Percentiles rank a stretch among this genome's conserved stretches.
phyloP scores from a whole-genome alignment of 2,888 invertebrate species.

The Cistogaster globosa region DNA sequence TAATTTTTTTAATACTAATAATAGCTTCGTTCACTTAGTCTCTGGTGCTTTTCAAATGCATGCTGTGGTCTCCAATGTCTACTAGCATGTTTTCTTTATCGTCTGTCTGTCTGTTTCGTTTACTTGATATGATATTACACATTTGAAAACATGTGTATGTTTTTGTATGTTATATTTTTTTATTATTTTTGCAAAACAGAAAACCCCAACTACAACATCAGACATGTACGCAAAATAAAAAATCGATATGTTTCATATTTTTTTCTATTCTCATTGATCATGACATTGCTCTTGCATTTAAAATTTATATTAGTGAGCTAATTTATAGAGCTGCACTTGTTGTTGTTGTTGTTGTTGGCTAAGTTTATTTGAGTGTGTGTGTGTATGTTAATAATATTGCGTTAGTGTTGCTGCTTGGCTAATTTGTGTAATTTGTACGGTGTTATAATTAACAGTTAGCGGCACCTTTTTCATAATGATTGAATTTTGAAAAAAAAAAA shows the following conservation, averaged over 20 bases:
- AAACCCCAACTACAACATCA: constrained; percentile 34
- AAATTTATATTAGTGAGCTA: constrained; percentile 21
- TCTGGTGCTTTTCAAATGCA: constrained; percentile 13
- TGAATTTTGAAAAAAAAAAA: constrained; percentile 49
- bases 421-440: constrained; percentile 71
- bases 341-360: constrained; percentile 5
- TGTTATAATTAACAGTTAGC: constrained; percentile 73
- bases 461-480: constrained; percentile 68
- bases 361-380: neutral
- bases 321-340: constrained; percentile 14
- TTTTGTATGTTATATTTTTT: constrained; percentile 1
- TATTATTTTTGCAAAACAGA: constrained; percentile 36
- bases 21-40: neutral
- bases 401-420: constrained; percentile 58
- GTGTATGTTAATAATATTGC: constrained; percentile 11
- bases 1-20: neutral
- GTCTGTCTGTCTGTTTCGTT: neutral
- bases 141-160: constrained; percentile 55
- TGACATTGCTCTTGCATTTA: constrained; percentile 65
- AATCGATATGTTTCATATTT: constrained; percentile 23
- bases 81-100: constrained; percentile 1
- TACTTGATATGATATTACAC: constrained; percentile 42
- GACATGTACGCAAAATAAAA: constrained; percentile 7
- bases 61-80: constrained; percentile 25
- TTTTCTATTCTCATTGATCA: constrained; percentile 60